phyloP scores from a whole-genome alignment of 2,888 invertebrate genomes.

The Trimorus sp. region DNA sequence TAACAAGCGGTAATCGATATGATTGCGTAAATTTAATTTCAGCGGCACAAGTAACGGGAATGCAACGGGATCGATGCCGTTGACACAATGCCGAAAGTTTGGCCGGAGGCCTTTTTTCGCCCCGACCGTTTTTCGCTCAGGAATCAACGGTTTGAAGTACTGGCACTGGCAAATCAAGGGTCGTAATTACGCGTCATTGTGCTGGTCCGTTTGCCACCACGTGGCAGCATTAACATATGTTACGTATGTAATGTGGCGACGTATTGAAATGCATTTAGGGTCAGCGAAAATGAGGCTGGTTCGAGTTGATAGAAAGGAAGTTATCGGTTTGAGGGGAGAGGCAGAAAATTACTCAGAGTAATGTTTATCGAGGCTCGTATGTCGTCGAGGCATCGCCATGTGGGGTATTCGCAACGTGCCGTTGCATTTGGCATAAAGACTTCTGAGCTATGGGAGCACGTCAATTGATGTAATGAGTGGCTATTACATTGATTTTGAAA shows the following conservation, averaged over 20 bases:
- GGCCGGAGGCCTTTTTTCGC: constrained; percentile 5
- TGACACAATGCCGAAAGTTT: constrained; percentile 28
- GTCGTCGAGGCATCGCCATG: no score
- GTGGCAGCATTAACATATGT: constrained; percentile 30
- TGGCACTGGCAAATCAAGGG: constrained; percentile 39
- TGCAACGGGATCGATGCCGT: constrained; percentile 11
- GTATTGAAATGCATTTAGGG: constrained; percentile 22
- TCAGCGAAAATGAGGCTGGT: constrained; percentile 22
- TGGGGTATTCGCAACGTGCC: no score
- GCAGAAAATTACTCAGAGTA: no score
- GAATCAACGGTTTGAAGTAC: constrained; percentile 39
- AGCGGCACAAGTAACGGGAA: constrained; percentile 18
- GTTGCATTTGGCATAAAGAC: no score
- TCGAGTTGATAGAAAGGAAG: constrained; percentile 7
- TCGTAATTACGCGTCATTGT: constrained; percentile 37
- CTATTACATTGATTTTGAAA: no score
- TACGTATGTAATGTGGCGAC: constrained; percentile 6
- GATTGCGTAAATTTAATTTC: constrained; percentile 39
- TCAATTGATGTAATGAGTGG: no score
- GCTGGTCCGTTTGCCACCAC: constrained; percentile 30
- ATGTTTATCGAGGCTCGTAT: no score
- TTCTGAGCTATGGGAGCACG: no score
- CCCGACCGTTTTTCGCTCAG: neutral
- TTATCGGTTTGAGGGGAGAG: constrained; percentile 7
- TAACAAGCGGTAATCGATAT: constrained; percentile 34